phyloP scores from a whole-genome alignment of 2,113 vertebrate genomes.

The Panurus biarmicus region DNA sequence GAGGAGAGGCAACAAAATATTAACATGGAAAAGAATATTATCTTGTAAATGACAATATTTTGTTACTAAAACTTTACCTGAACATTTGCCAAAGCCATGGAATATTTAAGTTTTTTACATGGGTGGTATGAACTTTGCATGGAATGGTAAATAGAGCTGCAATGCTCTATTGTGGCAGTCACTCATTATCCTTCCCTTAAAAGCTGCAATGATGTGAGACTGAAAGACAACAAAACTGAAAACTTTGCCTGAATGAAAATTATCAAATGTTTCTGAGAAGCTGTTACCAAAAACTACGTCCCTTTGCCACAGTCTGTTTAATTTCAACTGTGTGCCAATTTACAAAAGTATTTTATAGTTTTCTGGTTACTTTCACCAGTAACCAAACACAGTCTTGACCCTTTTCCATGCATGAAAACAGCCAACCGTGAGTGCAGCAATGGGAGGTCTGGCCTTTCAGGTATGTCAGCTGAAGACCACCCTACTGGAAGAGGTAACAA shows the following conservation, averaged over 20 bases:
- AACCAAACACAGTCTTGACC: conserved; percentile 69
- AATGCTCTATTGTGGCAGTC: not conserved
- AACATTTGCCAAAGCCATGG: not conserved
- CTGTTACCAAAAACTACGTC: conserved; percentile 38
- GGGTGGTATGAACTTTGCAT: not conserved
- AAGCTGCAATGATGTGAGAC: conserved; percentile 7
- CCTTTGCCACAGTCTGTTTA: conserved; percentile 47
- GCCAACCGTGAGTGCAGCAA: conserved; percentile 59
- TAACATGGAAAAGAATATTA: not conserved
- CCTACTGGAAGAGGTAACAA: conserved; percentile 78
- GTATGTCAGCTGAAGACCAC: conserved; percentile 84
- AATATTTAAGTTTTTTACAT: not conserved
- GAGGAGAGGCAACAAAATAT: not conserved
- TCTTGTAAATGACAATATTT: not conserved
- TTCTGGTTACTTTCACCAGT: conserved; percentile 60
- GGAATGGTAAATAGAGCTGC: not conserved
- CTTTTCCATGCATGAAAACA: conserved; percentile 63
- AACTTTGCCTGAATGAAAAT: conserved; percentile 15
- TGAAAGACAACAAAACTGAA: not conserved
- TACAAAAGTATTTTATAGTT: conserved; percentile 41
- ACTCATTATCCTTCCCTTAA: not conserved
- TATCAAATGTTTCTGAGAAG: conserved; percentile 9
- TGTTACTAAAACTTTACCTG: not conserved
- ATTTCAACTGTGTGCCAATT: conserved; percentile 57
- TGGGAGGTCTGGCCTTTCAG: conserved; percentile 76